Evolutionary conservation across 2,113 vertebrate genomes (phyloP).

Genomic region (Sebastes fasciatus): DNA sequence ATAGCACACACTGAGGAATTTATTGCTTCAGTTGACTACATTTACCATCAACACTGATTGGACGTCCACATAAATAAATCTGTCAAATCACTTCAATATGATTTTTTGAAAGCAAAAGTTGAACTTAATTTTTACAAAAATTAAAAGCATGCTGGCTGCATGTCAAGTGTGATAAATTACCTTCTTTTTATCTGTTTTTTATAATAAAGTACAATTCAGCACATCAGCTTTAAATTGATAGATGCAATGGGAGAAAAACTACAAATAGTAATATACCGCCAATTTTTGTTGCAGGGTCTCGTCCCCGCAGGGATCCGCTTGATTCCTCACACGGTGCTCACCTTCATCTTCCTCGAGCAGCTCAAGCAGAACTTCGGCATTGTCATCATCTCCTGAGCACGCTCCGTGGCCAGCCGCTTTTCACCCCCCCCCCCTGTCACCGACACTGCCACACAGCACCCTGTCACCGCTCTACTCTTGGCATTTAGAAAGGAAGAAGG

Average conservation of each 20-base stretch:
- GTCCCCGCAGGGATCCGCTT: constrained; percentile 91
- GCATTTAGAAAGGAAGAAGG: constrained; percentile 26
- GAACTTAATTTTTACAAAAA: neutral
- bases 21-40: neutral
- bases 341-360: constrained; percentile 92
- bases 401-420: neutral
- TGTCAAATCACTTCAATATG: neutral
- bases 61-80: neutral
- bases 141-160: neutral
- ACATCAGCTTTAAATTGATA: neutral
- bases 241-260: neutral
- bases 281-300: constrained; percentile 84
- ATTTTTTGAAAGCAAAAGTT: neutral
- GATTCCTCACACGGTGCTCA: constrained; percentile 91
- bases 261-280: neutral
- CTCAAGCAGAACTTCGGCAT: constrained; percentile 90
- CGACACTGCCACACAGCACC: neutral
- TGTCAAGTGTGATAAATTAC: neutral
- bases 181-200: neutral
- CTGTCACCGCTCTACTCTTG: neutral
- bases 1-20: neutral
- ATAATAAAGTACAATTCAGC: neutral
- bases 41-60: neutral
- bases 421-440: neutral
- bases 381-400: constrained; percentile 83